phyloP scores from a whole-genome alignment of 2,888 invertebrate genomes.

The Ochropleura leucogaster region DNA sequence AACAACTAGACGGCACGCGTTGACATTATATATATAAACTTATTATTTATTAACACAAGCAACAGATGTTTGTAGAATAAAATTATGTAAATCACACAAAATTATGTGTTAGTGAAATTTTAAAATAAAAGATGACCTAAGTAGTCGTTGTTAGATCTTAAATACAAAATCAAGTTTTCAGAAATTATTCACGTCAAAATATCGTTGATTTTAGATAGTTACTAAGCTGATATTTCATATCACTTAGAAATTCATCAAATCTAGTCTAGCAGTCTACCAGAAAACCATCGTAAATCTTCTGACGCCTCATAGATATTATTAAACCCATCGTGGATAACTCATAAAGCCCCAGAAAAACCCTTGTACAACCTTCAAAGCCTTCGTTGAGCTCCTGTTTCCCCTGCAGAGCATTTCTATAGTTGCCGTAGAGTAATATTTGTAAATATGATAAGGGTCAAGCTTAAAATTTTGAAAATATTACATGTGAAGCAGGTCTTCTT shows the following conservation, averaged over 20 bases:
- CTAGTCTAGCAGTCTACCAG: background rate
- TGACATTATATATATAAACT: background rate
- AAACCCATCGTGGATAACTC: background rate
- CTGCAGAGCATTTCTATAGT: no score
- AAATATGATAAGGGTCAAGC: background rate
- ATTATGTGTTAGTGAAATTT: slow-evolving; percentile 33
- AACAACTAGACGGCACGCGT: background rate
- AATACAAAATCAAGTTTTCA: slow-evolving; percentile 19
- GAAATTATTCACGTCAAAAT: background rate
- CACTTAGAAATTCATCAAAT: background rate
- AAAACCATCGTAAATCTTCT: background rate
- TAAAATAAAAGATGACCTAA: slow-evolving; percentile 34
- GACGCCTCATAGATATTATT: background rate
- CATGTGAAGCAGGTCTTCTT: no score
- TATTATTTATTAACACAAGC: slow-evolving; percentile 9
- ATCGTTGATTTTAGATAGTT: background rate
- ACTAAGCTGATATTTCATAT: background rate
- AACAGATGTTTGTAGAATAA: slow-evolving; percentile 12
- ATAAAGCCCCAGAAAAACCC: background rate
- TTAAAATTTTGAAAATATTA: no score
- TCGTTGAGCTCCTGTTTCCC: background rate
- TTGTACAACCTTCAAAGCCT: background rate
- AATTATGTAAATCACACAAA: slow-evolving; percentile 25
- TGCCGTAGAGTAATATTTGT: background rate
- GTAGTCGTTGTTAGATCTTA: background rate